phyloP scores from a whole-genome alignment of 2,888 invertebrate genomes.

The Lysandra coridon region DNA sequence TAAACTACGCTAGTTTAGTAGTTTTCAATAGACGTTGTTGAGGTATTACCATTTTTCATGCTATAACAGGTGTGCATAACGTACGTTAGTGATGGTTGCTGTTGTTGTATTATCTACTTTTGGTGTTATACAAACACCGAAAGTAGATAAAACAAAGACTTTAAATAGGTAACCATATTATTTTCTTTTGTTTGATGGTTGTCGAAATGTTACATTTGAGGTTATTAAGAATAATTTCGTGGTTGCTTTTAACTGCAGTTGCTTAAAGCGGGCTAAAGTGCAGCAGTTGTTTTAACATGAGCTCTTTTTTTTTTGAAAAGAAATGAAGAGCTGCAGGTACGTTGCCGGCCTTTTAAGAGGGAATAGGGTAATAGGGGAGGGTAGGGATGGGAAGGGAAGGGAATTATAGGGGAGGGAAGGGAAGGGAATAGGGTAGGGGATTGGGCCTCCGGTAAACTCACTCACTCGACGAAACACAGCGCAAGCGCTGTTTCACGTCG shows the following conservation, averaged over 20 bases:
- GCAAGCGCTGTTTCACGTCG: too few relatives aligned
- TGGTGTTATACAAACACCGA: constrained; percentile 10
- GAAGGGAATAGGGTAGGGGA: too few relatives aligned
- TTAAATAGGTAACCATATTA: constrained; percentile 9
- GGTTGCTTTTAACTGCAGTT: neutral
- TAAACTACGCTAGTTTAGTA: too few relatives aligned
- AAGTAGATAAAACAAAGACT: constrained; percentile 17
- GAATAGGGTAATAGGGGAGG: too few relatives aligned
- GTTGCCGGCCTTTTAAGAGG: too few relatives aligned
- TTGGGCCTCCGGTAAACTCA: too few relatives aligned
- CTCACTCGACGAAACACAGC: too few relatives aligned
- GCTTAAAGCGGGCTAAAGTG: neutral
- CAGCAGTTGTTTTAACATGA: neutral
- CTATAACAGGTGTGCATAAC: neutral
- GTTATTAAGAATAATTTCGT: neutral
- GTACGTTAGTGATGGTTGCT: neutral
- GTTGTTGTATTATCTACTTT: neutral
- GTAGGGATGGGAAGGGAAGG: too few relatives aligned
- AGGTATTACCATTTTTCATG: neutral
- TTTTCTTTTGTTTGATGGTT: constrained; percentile 13
- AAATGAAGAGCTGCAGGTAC: too few relatives aligned
- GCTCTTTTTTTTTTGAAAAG: too few relatives aligned
- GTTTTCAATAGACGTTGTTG: too few relatives aligned
- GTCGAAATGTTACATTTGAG: neutral
- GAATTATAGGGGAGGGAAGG: too few relatives aligned